Conservation (phyloP, 2,888 invertebrate species). For the Halictus quadricinctus region DNA sequence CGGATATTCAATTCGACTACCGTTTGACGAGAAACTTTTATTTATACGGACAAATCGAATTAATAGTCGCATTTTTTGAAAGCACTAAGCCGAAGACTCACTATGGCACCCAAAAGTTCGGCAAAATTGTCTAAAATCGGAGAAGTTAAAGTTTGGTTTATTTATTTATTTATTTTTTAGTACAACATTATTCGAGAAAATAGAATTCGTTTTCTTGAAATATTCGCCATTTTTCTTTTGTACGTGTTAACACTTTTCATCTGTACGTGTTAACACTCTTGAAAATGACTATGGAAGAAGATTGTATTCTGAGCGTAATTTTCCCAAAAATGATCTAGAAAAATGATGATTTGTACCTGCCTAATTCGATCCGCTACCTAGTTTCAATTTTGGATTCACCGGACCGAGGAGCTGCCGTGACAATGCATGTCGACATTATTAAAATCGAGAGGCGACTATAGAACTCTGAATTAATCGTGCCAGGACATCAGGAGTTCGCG, state of each 20-base stretch:
- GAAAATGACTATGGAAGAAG: not conserved
- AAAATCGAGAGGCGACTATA: not conserved
- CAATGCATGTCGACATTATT: not conserved
- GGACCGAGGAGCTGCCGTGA: not conserved
- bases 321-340: not conserved
- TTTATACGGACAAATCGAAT: not conserved
- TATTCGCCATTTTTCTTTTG: not conserved
- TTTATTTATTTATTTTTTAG: no score
- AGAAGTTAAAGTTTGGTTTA: not conserved
- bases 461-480: not conserved
- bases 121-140: no score
- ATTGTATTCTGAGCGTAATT: not conserved
- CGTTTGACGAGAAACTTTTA: not conserved
- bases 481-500: not conserved
- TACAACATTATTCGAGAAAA: not conserved
- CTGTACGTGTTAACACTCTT: not conserved
- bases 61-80: not conserved
- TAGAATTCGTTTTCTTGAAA: not conserved
- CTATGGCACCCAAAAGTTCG: no score
- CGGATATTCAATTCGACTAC: not conserved
- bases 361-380: no score
- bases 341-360: not conserved
- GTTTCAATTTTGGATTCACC: not conserved
- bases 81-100: no score
- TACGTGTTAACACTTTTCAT: no score